Percentiles rank a stretch among this genome's conserved stretches.
Evolutionary conservation across 2,888 invertebrate genomes (phyloP).

Genomic region (Eilema griseolum): DNA sequence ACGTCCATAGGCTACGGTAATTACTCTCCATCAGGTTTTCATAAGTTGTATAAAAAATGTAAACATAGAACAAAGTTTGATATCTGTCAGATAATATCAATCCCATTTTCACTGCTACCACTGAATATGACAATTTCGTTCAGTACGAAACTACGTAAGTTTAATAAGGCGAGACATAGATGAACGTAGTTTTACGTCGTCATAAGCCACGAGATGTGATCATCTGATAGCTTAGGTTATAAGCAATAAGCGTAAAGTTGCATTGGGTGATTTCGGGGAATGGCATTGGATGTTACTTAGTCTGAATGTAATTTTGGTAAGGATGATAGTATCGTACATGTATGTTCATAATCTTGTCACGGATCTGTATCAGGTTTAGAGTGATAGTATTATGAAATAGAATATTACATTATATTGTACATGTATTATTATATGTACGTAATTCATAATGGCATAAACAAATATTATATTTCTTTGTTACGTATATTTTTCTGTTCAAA

Average conservation of each 20-base stretch:
- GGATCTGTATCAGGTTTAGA: neutral
- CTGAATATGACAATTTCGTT: slow-evolving; percentile 14
- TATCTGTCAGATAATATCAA: slow-evolving; percentile 2
- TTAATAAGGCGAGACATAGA: slow-evolving; percentile 44
- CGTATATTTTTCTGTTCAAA: neutral
- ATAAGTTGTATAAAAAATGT: too few relatives aligned
- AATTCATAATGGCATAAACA: too few relatives aligned
- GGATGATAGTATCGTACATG: neutral
- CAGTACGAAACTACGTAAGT: slow-evolving; percentile 41
- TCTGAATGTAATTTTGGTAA: slow-evolving; percentile 18
- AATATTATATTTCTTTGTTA: too few relatives aligned
- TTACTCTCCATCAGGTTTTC: too few relatives aligned
- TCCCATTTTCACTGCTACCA: neutral
- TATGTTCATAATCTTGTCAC: neutral
- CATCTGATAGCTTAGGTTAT: slow-evolving; percentile 39
- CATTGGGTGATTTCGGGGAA: slow-evolving; percentile 40
- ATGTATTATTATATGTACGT: neutral
- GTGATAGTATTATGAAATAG: neutral
- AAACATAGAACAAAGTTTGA: too few relatives aligned
- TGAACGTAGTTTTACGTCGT: slow-evolving; percentile 42
- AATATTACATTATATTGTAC: neutral
- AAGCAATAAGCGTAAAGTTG: slow-evolving; percentile 44
- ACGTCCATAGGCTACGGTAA: too few relatives aligned
- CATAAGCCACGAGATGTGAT: slow-evolving; percentile 42
- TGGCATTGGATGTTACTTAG: slow-evolving; percentile 28